Evolutionary conservation across 2,888 invertebrate species (phyloP), one percentile per base, ranked within the genome.

Genomic region (Alloscopus bannaensis): DNA sequence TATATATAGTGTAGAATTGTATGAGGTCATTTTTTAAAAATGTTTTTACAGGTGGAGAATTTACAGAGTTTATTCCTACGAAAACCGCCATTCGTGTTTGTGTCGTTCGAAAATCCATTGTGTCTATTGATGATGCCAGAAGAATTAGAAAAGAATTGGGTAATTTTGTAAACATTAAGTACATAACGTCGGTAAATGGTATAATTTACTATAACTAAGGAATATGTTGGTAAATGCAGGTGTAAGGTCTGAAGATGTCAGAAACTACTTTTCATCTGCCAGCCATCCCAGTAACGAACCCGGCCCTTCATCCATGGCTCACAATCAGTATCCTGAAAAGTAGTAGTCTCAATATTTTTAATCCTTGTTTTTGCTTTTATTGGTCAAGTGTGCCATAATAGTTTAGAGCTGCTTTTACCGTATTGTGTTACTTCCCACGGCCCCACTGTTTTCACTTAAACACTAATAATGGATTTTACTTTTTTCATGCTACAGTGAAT

Each of bases 61-160:
- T 64, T 50, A 81, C 78, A 22, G 80, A 69, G n/a, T 81, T 62
- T 45, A 70, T 72, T 50, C 77, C 82, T 1, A 84, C 84, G 8
- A 81, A 80, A 59, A 60, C 79, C 2, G 81, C 81, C 1, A 72
- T 85, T 18, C 68, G 77, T 29, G 82, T 80, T 6, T 79, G 78
- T 20, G 82, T 83, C 2, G 50, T 81, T 1, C 64, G 59, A 28
- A 83, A 81, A 42, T 81, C 83, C 2, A 47, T 59, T n/a, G 75
- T 73, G 24, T 66, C 70, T 20, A 57, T 72, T 13, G 81, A 82
- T 18, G 83, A 85, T 22, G 80, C 68, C 0, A 83, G 82, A 59
- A 55, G 79, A 40, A 66, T 85, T 11, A 42, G 77, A 24, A 81
- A 81, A 29, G 81, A 83, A 66, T 59, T 85, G 24, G 77, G 77